Evolutionary conservation across 2,797 vertebrate genomes (phyloP).

Genomic region (Anguilla pacifica): DNA sequence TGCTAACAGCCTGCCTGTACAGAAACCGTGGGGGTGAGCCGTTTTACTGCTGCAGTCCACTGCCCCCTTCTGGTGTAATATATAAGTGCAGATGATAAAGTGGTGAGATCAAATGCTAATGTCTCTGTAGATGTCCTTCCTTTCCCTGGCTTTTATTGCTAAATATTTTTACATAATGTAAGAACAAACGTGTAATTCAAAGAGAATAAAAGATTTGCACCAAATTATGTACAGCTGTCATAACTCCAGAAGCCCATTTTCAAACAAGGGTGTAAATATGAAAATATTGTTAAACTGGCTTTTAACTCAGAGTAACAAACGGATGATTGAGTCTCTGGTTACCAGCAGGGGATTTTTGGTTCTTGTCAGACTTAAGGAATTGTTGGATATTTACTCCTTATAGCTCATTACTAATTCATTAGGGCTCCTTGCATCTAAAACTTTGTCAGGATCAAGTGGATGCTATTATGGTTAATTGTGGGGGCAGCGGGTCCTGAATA

Average conservation of each 20-base stretch:
- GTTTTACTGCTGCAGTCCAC: neutral
- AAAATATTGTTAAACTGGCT: too few relatives aligned
- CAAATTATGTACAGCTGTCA: slow-evolving; percentile 62
- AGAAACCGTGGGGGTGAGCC: neutral
- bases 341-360: too few relatives aligned
- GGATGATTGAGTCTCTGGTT: too few relatives aligned
- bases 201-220: slow-evolving; percentile 82
- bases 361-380: too few relatives aligned
- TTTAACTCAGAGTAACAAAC: too few relatives aligned
- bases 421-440: too few relatives aligned
- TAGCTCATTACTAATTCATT: too few relatives aligned
- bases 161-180: slow-evolving; percentile 83
- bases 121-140: slow-evolving; percentile 29
- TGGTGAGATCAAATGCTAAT: neutral
- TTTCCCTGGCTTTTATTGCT: slow-evolving; percentile 66
- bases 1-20: neutral
- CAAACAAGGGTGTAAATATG: too few relatives aligned
- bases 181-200: slow-evolving; percentile 81
- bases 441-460: too few relatives aligned
- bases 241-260: neutral
- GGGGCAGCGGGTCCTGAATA: too few relatives aligned
- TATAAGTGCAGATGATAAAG: slow-evolving; percentile 14
- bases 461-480: too few relatives aligned
- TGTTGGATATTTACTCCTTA: too few relatives aligned
- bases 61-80: slow-evolving; percentile 47